Percentiles rank a stretch among this genome's conserved stretches.
Conservation (phyloP, 2,113 vertebrate species). For the Stercorarius parasiticus region DNA sequence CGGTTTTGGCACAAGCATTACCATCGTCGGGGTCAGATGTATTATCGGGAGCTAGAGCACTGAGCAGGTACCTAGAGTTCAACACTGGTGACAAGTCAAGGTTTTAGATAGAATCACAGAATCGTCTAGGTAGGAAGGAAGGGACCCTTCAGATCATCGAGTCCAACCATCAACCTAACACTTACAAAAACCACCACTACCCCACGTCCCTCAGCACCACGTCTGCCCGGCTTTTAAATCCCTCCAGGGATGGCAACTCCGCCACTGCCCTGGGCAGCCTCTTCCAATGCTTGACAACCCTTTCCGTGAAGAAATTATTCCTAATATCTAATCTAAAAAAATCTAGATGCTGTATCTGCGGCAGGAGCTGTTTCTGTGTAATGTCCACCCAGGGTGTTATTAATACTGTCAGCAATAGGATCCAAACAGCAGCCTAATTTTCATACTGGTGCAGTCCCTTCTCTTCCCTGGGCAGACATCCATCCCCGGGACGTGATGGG, state of each 20-base stretch:
- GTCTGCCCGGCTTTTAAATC: too few relatives aligned
- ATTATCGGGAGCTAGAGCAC: rapidly evolving
- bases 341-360: rapidly evolving
- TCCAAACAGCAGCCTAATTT: background rate
- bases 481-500: rapidly evolving
- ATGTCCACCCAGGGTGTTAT: background rate
- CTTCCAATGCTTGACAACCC: too few relatives aligned
- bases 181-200: too few relatives aligned
- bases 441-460: too few relatives aligned
- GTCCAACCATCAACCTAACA: too few relatives aligned
- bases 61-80: background rate
- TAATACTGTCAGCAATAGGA: rapidly evolving
- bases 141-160: too few relatives aligned
- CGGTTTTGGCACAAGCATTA: background rate
- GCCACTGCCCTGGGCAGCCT: too few relatives aligned
- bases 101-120: background rate
- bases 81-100: background rate
- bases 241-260: too few relatives aligned
- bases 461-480: background rate
- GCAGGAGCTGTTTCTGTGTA: background rate
- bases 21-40: background rate
- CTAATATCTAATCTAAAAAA: too few relatives aligned
- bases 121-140: too few relatives aligned
- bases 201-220: too few relatives aligned
- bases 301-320: too few relatives aligned